Evolutionary conservation across 1,140 invertebrate genomes (phyloP).

Genomic region (Pissodes strobi): DNA sequence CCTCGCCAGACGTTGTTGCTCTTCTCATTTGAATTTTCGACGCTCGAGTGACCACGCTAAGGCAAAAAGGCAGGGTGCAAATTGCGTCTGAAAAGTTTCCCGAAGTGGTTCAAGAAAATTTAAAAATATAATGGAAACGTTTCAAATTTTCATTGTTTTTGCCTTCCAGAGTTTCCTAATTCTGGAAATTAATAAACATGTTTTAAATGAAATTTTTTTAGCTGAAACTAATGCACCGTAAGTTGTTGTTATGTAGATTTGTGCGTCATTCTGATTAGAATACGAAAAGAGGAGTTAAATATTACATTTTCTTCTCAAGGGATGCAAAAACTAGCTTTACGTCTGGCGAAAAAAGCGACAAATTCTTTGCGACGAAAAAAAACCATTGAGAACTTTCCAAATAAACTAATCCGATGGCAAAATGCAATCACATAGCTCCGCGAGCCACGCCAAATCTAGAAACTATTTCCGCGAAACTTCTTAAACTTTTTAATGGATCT

Average conservation of each 20-base stretch:
- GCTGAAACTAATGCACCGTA: too few relatives aligned
- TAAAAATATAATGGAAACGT: conserved; percentile 3
- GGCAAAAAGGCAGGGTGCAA: neutral
- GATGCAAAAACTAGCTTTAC: too few relatives aligned
- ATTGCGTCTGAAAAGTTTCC: neutral
- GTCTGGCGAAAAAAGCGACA: too few relatives aligned
- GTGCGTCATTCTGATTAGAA: too few relatives aligned
- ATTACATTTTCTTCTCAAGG: too few relatives aligned
- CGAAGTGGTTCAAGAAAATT: neutral
- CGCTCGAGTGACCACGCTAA: neutral
- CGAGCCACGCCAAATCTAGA: conserved; percentile 2
- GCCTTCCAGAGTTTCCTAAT: conserved; percentile 2
- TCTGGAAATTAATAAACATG: too few relatives aligned
- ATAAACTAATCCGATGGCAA: neutral
- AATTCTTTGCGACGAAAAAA: too few relatives aligned
- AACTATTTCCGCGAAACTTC: neutral
- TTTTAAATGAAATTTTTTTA: too few relatives aligned
- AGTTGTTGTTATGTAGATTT: too few relatives aligned
- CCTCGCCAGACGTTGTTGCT: neutral
- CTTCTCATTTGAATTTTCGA: conserved; percentile 6
- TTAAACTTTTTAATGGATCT: conserved; percentile 1
- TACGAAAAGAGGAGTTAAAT: too few relatives aligned
- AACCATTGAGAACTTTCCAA: too few relatives aligned
- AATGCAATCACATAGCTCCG: neutral
- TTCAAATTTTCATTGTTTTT: neutral